A percentile compares a stretch with the other conserved stretches of the same genome.
phyloP scores from a whole-genome alignment of 2,113 vertebrate species.

The Phaetusa simplex region DNA sequence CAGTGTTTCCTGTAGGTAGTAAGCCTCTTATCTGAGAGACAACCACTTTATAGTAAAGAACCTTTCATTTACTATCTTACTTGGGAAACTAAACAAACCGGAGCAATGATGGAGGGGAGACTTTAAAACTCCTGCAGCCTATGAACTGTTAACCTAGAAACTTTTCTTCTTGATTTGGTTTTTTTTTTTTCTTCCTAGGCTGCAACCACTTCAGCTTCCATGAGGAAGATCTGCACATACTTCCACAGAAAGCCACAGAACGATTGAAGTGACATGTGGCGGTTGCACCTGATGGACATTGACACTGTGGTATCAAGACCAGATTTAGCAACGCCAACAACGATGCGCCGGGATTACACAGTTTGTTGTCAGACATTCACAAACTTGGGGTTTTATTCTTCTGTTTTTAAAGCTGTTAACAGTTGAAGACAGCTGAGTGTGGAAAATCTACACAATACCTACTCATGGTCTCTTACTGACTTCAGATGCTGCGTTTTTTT shows the following conservation, averaged over 20 bases:
- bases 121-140: background rate
- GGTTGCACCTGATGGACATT: background rate
- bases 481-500: background rate
- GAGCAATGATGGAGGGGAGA: background rate
- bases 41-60: background rate
- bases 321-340: background rate
- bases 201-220: conserved; percentile 75
- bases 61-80: background rate
- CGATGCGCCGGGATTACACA: background rate
- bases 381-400: background rate
- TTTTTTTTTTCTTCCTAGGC: conserved; percentile 65
- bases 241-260: conserved; percentile 81
- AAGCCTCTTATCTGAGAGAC: background rate
- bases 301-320: background rate
- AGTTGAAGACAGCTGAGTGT: background rate
- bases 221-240: conserved; percentile 93
- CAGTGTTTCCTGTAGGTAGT: background rate
- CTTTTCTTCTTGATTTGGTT: background rate
- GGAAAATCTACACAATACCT: background rate
- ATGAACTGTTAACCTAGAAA: background rate
- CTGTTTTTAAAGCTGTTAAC: conserved; percentile 35
- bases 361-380: background rate
- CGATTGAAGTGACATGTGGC: conserved; percentile 9
- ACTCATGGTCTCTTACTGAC: background rate
- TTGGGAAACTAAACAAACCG: background rate